A percentile compares a stretch with the other conserved stretches of the same genome.
Conservation (phyloP, 2,113 vertebrate species). For the Meriones unguiculatus region DNA sequence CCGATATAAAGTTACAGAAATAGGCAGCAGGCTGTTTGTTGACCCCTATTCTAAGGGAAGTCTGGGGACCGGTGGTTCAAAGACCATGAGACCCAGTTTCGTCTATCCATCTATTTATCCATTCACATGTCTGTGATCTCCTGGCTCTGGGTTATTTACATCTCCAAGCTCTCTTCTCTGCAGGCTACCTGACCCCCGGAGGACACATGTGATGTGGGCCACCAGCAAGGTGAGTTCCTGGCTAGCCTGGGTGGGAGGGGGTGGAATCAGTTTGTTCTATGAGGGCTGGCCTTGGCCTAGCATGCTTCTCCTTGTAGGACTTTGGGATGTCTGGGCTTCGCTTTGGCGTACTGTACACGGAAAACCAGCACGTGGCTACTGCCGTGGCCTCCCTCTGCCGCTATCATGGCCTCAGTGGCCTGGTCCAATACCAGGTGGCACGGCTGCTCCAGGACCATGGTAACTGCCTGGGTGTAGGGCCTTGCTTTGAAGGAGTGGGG, state of each 20-base stretch:
- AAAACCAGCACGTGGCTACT: conserved; percentile 92
- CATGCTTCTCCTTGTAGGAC: conserved; percentile 88
- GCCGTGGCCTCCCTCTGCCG: conserved; percentile 91
- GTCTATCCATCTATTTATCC: neutral
- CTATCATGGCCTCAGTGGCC: conserved; percentile 93
- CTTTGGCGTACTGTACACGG: conserved; percentile 93
- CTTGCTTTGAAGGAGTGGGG: neutral
- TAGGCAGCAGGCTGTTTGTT: neutral
- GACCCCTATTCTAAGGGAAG: neutral
- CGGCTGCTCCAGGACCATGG: conserved; percentile 94
- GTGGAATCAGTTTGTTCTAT: neutral
- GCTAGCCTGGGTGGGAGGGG: neutral
- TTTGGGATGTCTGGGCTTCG: conserved; percentile 95
- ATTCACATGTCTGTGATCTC: fast-evolving
- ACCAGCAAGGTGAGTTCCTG: conserved; percentile 92
- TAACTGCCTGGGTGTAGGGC: conserved; percentile 76
- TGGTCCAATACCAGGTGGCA: conserved; percentile 93
- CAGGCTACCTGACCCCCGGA: conserved; percentile 97
- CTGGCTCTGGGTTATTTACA: neutral
- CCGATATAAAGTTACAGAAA: neutral
- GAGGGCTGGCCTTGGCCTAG: neutral
- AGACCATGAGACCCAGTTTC: neutral
- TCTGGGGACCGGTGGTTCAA: conserved; percentile 55
- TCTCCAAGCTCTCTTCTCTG: conserved; percentile 64
- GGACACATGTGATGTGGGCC: conserved; percentile 98